Percentiles rank a stretch among this genome's conserved stretches.
phyloP scores from a whole-genome alignment of 1,140 invertebrate genomes.

The Papilio polyxenes region DNA sequence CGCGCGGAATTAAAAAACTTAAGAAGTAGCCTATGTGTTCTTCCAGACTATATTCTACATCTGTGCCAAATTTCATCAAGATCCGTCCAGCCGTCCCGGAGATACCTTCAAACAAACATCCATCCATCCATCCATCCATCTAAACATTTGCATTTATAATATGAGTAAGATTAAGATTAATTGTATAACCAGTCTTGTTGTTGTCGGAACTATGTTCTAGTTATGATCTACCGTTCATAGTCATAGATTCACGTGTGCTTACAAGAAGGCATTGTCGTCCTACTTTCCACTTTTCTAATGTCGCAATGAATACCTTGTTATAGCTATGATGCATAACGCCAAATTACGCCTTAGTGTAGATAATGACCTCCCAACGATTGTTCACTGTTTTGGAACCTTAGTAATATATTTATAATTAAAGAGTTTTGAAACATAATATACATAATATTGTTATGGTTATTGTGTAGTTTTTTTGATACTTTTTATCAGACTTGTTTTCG shows the following conservation, averaged over 20 bases:
- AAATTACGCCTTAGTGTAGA: slow-evolving; percentile 15
- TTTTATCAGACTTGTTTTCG: too few species aligned
- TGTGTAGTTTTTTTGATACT: too few species aligned
- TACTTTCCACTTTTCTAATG: background rate
- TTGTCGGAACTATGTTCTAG: background rate
- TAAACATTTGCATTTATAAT: background rate
- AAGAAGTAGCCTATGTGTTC: too few species aligned
- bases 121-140: background rate
- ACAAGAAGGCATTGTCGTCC: background rate
- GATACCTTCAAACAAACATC: too few species aligned
- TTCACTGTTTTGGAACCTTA: background rate
- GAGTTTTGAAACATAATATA: too few species aligned
- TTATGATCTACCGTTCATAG: background rate
- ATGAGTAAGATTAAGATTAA: background rate
- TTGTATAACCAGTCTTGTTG: background rate
- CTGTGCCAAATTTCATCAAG: too few species aligned
- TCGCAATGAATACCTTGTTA: background rate
- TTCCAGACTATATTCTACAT: too few species aligned
- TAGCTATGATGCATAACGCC: background rate
- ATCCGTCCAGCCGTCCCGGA: too few species aligned
- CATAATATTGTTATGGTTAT: too few species aligned
- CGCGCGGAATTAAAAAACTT: too few species aligned
- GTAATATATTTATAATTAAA: background rate
- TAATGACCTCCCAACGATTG: background rate
- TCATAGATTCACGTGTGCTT: background rate